Conservation (phyloP, 2,888 invertebrate genomes). For the Eumacrocentrus americanus region DNA sequence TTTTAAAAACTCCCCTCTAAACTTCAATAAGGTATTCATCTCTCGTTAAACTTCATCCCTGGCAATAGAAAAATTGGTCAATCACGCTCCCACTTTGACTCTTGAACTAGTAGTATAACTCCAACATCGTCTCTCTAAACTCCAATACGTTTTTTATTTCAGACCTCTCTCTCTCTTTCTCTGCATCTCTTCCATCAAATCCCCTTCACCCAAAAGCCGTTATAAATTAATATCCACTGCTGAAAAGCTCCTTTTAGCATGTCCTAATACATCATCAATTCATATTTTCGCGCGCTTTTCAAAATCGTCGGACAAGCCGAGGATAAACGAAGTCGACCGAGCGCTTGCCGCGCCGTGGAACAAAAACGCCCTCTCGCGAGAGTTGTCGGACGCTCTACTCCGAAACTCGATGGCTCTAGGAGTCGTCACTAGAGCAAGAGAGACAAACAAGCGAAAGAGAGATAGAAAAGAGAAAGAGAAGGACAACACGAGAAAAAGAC, state of each 20-base stretch:
- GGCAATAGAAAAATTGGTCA: constrained; percentile 21
- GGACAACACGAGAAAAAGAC: constrained; percentile 7
- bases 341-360: constrained; percentile 52
- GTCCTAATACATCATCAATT: background rate
- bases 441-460: constrained; percentile 10
- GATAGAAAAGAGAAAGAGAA: background rate
- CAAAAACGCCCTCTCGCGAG: constrained; percentile 50
- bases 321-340: constrained; percentile 34
- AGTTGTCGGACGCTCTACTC: background rate
- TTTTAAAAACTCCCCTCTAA: background rate
- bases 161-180: no score
- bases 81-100: constrained; percentile 11
- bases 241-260: no score
- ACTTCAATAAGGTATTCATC: background rate
- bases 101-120: no score
- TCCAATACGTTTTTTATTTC: no score
- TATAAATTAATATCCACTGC: no score
- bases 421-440: constrained; percentile 11
- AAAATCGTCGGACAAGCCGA: constrained; percentile 1
- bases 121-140: no score
- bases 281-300: constrained; percentile 21
- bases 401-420: constrained; percentile 9
- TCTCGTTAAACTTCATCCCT: constrained; percentile 1
- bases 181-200: no score
- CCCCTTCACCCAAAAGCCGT: no score